Base-by-base conservation (phyloP, 2,113 vertebrate genomes). In the Ranitomeya variabilis region DNA sequence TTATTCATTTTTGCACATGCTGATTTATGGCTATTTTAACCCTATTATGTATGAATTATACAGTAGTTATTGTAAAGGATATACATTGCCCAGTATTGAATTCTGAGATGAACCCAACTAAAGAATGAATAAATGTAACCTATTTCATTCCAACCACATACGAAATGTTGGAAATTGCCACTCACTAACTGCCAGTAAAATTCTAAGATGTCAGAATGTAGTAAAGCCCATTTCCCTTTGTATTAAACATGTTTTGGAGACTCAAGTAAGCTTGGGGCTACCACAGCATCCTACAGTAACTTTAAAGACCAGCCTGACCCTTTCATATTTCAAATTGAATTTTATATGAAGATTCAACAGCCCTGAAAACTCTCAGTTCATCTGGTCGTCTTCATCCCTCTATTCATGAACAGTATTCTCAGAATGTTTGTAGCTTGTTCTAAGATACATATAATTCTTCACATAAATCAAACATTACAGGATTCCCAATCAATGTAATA, bases 241-340 rank as follows among this genome's bases (percentile, higher is more conserved):
- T 14, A 71, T 71, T 13, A 23, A 71, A 26, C 13, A 26, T 71
- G 67, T 14, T 67, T 67, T 71, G 4, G 67, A 71, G 67, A 71
- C 67, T 13, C 67, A 71, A 26, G 67, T 23, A 71, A 14, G 67
- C 67, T 71, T 71, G 12, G 12, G 67, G 67, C 11, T 67, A 23
- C 21, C n/a, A 67, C n/a, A 23, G 12, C 11, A 26, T 31, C 67
- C 16, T 71, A 14, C 67, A 71, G 23, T 23, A 14, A 31, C 67
- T 71, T 71, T 71, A 71, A 71, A 71, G 23, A 26, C 64, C 64
- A 67, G 67, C n/a, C n/a, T 71, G n/a, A 19, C 23, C 4, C 23
- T 71, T 71, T 71, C 67, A 71, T 71, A 71, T 71, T 71, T 71
- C 23, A 71, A 10, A 71, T 71, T 71, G 67, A 71, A 71, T 71